These are phyloP conservation scores for Augiades crinisus DNA, from an alignment of 2,888 invertebrate genomes.

Conservation along the genomic window DNA sequence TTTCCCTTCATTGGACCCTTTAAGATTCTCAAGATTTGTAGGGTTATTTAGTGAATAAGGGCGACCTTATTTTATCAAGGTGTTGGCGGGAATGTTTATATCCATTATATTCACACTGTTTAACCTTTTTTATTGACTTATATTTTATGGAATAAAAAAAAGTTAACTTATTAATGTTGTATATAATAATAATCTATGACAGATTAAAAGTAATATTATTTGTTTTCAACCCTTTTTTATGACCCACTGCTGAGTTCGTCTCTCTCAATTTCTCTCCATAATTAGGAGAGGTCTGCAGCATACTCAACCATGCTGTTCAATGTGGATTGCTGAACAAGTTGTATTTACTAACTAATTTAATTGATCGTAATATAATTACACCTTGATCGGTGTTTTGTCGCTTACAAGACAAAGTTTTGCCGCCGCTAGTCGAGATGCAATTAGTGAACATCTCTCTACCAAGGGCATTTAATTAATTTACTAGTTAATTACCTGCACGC, in stretches of 20 bases:
- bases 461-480: slow-evolving; percentile 30
- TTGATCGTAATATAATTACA: neutral
- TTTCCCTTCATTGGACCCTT: slow-evolving; percentile 29
- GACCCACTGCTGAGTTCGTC: too few relatives aligned
- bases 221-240: too few relatives aligned
- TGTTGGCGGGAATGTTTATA: slow-evolving; percentile 1
- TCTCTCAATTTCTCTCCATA: too few relatives aligned
- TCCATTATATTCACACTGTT: neutral
- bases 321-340: too few relatives aligned
- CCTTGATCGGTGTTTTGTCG: neutral
- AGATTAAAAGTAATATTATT: neutral
- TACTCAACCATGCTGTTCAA: too few relatives aligned
- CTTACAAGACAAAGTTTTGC: neutral
- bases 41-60: slow-evolving; percentile 20
- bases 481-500: slow-evolving; percentile 30
- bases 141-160: too few relatives aligned
- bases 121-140: neutral
- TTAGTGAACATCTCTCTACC: slow-evolving; percentile 28
- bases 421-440: neutral
- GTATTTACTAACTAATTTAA: too few relatives aligned
- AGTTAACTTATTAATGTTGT: neutral
- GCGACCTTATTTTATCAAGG: slow-evolving; percentile 8
- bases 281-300: too few relatives aligned
- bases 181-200: too few relatives aligned
- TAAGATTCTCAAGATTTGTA: slow-evolving; percentile 28